A percentile compares a stretch with the other conserved stretches of the same genome.
Conservation (phyloP, 2,888 invertebrate genomes). For the Luffia ferchaultella region DNA sequence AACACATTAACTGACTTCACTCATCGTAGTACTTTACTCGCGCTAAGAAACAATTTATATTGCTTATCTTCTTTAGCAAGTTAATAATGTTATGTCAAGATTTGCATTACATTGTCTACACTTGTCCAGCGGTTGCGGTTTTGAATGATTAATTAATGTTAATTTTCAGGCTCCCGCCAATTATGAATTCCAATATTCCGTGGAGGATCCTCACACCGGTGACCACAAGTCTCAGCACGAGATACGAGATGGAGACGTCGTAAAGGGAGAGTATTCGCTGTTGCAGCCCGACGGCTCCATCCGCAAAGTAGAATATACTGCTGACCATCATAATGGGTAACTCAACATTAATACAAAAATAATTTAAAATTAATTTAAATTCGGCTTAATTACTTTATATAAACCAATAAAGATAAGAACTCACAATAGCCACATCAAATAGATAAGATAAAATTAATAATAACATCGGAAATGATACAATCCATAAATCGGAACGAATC, state of each 20-base stretch:
- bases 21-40: too few relatives aligned
- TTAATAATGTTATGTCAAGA: too few relatives aligned
- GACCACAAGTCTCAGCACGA: constrained; percentile 69
- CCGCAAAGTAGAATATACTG: constrained; percentile 66
- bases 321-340: constrained; percentile 67
- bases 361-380: constrained; percentile 7
- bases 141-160: background rate
- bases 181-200: constrained; percentile 65
- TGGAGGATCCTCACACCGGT: constrained; percentile 67
- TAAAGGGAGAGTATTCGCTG: constrained; percentile 65
- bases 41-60: too few relatives aligned
- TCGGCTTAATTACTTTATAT: background rate
- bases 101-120: background rate
- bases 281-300: constrained; percentile 67
- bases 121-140: background rate
- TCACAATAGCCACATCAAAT: too few relatives aligned
- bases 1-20: background rate
- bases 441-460: too few relatives aligned
- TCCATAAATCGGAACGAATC: too few relatives aligned
- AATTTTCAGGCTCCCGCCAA: constrained; percentile 49
- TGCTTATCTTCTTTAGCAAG: too few relatives aligned
- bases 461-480: too few relatives aligned
- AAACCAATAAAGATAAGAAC: background rate
- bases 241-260: constrained; percentile 62
- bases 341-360: constrained; percentile 7